These are phyloP conservation scores for Stegastes partitus DNA, from an alignment of 2,113 vertebrate species.

Conservation along the genomic window DNA sequence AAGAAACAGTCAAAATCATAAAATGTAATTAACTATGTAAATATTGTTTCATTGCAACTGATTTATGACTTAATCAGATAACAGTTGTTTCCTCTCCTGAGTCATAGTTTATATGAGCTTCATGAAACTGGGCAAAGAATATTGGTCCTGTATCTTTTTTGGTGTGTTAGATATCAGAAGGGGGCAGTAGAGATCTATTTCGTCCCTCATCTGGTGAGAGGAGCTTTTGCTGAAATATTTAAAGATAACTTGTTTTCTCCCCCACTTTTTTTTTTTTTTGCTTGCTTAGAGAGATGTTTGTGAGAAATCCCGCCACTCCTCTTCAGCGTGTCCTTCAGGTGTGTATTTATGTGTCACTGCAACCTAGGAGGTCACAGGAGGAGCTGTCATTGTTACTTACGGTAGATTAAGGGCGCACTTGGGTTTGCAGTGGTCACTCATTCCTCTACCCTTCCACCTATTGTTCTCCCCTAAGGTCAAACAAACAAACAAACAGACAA, in stretches of 20 bases:
- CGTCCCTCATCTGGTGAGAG: not conserved
- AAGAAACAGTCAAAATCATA: too few species aligned
- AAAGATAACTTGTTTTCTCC: not conserved
- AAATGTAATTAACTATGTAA: too few species aligned
- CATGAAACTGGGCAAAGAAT: not conserved
- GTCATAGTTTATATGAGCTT: not conserved
- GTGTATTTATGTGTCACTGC: not conserved
- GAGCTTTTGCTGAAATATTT: not conserved
- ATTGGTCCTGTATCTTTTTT: too few species aligned
- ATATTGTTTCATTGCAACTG: too few species aligned
- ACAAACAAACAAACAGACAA: slow-evolving; percentile 57
- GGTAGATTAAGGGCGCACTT: not conserved
- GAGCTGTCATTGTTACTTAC: not conserved
- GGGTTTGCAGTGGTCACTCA: slow-evolving; percentile 1
- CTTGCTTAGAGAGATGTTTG: not conserved
- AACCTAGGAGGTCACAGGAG: slow-evolving; percentile 37
- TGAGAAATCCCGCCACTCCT: not conserved
- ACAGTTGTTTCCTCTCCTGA: not conserved
- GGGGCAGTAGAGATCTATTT: slow-evolving; percentile 61
- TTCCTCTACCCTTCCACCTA: slow-evolving; percentile 52
- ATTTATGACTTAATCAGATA: not conserved
- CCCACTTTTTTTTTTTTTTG: too few species aligned
- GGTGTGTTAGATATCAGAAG: slow-evolving; percentile 33
- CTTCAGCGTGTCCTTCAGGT: not conserved
- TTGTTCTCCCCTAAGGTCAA: slow-evolving; percentile 56